A percentile compares a stretch with the other conserved stretches of the same genome.
phyloP scores from a whole-genome alignment of 1,140 invertebrate species.

The Chelonus insularis region DNA sequence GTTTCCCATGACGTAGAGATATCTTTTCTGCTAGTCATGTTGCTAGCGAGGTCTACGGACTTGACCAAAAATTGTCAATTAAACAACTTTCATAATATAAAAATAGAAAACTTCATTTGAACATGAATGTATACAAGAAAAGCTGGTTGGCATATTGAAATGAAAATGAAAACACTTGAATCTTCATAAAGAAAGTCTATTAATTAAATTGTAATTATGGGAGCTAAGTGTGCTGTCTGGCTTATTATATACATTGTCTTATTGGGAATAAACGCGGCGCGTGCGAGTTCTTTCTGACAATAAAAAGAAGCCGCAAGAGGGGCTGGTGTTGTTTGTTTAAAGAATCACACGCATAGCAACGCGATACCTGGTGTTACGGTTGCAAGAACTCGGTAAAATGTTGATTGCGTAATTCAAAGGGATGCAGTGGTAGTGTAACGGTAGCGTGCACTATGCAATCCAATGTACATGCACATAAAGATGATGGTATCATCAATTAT shows the following conservation, averaged over 20 bases:
- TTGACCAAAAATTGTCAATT: too few species aligned
- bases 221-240: not conserved
- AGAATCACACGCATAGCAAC: conserved; percentile 37
- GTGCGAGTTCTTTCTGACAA: conserved; percentile 13
- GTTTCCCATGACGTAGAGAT: conserved; percentile 2
- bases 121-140: too few species aligned
- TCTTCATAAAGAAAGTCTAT: not conserved
- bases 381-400: conserved; percentile 20
- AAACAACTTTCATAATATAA: too few species aligned
- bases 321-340: conserved; percentile 25
- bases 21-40: conserved; percentile 22
- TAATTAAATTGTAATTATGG: not conserved
- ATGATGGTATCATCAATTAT: too few species aligned
- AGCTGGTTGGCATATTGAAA: too few species aligned
- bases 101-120: too few species aligned
- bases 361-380: conserved; percentile 36
- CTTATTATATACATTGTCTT: conserved; percentile 5
- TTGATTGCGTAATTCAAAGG: conserved; percentile 37
- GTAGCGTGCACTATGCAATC: not conserved
- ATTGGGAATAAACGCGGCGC: not conserved
- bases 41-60: not conserved
- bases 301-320: conserved; percentile 3
- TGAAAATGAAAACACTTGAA: too few species aligned
- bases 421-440: not conserved
- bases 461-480: not conserved